Percentiles rank a stretch among this genome's conserved stretches.
Evolutionary conservation across 2,888 invertebrate genomes (phyloP).

Genomic region (Sphaerophoria taeniata): DNA sequence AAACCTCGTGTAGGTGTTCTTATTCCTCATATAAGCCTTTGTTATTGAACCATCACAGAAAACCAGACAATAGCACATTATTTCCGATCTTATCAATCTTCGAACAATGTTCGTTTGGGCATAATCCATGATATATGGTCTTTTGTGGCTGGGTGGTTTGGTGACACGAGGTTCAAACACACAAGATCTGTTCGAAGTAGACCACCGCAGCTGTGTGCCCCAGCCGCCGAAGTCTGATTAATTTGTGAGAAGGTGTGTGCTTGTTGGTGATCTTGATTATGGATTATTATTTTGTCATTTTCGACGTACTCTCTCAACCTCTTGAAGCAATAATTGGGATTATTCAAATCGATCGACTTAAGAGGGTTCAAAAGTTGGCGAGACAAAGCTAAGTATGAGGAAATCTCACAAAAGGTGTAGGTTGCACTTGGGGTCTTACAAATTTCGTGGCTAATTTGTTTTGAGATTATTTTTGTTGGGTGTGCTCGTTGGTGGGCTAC

Average conservation of each 20-base stretch:
- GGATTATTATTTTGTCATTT: slow-evolving; percentile 37
- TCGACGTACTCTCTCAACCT: slow-evolving; percentile 36
- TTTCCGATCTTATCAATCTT: slow-evolving; percentile 61
- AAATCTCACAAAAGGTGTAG: slow-evolving; percentile 36
- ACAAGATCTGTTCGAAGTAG: neutral
- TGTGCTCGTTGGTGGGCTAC: slow-evolving; percentile 47
- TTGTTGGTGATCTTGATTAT: slow-evolving; percentile 44
- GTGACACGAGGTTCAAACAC: slow-evolving; percentile 23
- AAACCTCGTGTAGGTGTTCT: too few relatives aligned
- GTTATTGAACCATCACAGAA: neutral
- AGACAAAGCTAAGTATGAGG: neutral
- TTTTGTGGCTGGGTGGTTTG: slow-evolving; percentile 41
- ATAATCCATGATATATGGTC: slow-evolving; percentile 50
- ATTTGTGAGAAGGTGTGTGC: slow-evolving; percentile 32
- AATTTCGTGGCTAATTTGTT: slow-evolving; percentile 68
- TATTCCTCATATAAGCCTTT: neutral
- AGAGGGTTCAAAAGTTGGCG: slow-evolving; percentile 26
- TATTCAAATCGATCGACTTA: slow-evolving; percentile 53
- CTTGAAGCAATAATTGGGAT: slow-evolving; percentile 45
- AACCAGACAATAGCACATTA: neutral
- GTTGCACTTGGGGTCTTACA: slow-evolving; percentile 47
- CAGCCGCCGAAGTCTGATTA: slow-evolving; percentile 40
- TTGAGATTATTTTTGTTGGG: slow-evolving; percentile 24
- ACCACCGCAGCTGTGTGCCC: slow-evolving; percentile 45
- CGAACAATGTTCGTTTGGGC: slow-evolving; percentile 52